Conservation (phyloP, 1,140 invertebrate genomes). For the Diorhabda sublineata region DNA sequence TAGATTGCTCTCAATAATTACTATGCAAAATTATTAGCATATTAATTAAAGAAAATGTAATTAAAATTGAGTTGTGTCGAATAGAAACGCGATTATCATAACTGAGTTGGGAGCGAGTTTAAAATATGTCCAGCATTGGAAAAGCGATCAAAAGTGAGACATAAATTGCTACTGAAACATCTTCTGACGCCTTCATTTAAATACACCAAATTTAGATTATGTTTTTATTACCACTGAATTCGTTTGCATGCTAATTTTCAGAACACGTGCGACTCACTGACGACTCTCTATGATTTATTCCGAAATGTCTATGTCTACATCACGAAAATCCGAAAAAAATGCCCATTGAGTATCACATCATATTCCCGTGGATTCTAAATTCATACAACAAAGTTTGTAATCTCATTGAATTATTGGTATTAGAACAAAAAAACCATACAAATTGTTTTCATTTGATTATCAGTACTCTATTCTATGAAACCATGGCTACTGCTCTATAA, state of each 20-base stretch:
- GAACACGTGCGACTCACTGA: conserved; percentile 27
- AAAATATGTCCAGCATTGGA: conserved; percentile 39
- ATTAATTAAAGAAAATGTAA: conserved; percentile 53
- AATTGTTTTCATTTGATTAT: no score
- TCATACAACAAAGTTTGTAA: no score
- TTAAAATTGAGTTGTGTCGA: conserved; percentile 48
- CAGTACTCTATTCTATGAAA: no score
- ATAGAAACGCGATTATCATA: conserved; percentile 44
- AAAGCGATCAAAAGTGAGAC: conserved; percentile 38
- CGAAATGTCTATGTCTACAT: no score
- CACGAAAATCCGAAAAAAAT: no score
- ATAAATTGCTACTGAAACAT: conserved; percentile 40
- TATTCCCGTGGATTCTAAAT: no score
- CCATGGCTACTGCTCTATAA: no score
- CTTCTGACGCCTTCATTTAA: conserved; percentile 43
- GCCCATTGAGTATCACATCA: no score
- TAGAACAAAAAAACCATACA: no score
- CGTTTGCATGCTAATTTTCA: conserved; percentile 43
- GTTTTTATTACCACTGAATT: conserved; percentile 42
- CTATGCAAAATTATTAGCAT: conserved; percentile 54
- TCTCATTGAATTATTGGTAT: no score
- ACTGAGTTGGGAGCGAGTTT: conserved; percentile 37
- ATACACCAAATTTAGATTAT: conserved; percentile 41
- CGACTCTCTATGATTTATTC: not conserved
- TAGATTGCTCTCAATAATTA: conserved; percentile 52